Evolutionary conservation across 1,140 invertebrate genomes (phyloP), one percentile per base, ranked within the genome.

Genomic region (Pantala flavescens): DNA sequence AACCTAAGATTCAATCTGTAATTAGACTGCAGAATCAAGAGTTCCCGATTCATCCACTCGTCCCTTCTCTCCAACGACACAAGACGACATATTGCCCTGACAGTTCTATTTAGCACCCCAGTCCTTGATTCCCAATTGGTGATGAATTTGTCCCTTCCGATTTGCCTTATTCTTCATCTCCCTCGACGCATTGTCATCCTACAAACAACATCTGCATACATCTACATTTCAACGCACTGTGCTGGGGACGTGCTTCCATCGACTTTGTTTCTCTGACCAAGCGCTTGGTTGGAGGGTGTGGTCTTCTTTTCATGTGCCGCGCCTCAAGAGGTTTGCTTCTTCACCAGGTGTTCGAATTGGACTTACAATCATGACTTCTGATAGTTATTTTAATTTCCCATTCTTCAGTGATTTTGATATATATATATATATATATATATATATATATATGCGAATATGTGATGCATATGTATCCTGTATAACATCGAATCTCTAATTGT

Each of bases 101-200:
- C 49, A 63, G 49, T 63, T 63, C 49, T 63, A 63, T 63, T 63
- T 63, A 63, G 49, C 49, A 63, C 49, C 49, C 49, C 49, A 19
- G 16, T 14, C 49, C 49, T 63, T 63, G 49, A 63, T 63, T 63
- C 49, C 49, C 49, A 63, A 63, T 63, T 63, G 49, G 12, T 63
- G 49, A 63, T 63, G 49, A 63, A 63, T 63, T 63, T 63, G 49
- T 63, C 49, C 49, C 49, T 63, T 63, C n/a, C 49, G 49, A 63
- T 63, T 12, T 63, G 3, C 49, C 49, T 63, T 21, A 21, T 63
- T 63, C 49, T 21, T 63, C 49, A 3, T 21, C 49, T 21, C 49
- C 49, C 49, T 63, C 49, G 16, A 16, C 49, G 49, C 49, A 63
- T 21, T 19, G 16, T 63, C 49, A 21, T 21, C 49, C n/a, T 1